Conservation (phyloP, 2,113 vertebrate genomes). For the Vidua macroura region DNA sequence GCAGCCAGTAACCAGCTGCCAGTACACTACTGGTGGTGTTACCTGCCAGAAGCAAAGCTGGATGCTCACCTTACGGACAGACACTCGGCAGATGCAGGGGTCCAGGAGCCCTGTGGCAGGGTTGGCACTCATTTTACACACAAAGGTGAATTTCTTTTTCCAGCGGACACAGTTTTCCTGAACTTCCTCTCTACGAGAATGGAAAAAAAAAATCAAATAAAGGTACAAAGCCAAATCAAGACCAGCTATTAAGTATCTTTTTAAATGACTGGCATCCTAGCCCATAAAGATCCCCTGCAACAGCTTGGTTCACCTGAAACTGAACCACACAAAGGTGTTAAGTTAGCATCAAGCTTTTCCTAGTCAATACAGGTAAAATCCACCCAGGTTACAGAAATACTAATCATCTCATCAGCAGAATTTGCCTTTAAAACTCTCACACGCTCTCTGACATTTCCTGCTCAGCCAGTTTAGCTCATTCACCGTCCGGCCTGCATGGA, state of each 20-base stretch:
- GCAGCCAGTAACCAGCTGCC: background rate
- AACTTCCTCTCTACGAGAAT: constrained; percentile 83
- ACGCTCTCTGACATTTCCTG: constrained; percentile 14
- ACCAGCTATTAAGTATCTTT: background rate
- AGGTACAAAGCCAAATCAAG: background rate
- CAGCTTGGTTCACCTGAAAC: background rate
- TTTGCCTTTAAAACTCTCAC: constrained; percentile 4
- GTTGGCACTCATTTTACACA: constrained; percentile 97
- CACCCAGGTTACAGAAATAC: background rate
- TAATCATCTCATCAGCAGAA: background rate
- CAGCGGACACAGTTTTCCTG: constrained; percentile 95
- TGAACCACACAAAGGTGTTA: background rate
- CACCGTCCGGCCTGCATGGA: background rate
- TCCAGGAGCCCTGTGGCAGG: constrained; percentile 94
- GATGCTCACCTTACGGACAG: constrained; percentile 89
- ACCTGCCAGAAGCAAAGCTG: background rate
- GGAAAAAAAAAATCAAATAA: background rate
- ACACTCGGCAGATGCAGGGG: constrained; percentile 92
- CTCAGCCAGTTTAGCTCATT: constrained; percentile 18
- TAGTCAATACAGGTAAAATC: background rate
- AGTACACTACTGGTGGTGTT: background rate
- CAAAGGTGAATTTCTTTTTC: constrained; percentile 93
- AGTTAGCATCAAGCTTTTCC: background rate
- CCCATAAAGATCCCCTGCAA: background rate
- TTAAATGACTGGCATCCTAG: background rate